Base-by-base conservation (phyloP, 2,797 vertebrate species). In the Remorina albescens region DNA sequence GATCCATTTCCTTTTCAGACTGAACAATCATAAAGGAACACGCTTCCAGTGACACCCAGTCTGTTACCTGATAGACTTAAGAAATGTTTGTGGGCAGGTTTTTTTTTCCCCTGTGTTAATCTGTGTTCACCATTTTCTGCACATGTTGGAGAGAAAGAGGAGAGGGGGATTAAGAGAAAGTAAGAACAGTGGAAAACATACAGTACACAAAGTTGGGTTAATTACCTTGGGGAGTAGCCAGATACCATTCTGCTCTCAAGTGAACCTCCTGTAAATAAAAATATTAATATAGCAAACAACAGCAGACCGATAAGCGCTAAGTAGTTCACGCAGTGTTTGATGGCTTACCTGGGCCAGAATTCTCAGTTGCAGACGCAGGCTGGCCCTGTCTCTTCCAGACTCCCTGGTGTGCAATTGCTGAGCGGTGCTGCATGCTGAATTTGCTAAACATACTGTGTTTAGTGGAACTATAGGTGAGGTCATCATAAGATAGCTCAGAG, bases 291-390 rank as follows among this genome's bases (percentile, higher is more conserved):
- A 30, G 3, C n/a, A n/a, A n/a, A n/a, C n/a, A n/a, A 21, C 8
- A 19, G 28, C 19, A 50, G 44, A 9, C 2, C n/a, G 18, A 23
- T 15, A 23, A 1, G 16, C 9, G 25, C 2, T 50, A 21, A 2
- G 8, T 37, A 26, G 6, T 26, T n/a, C n/a, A n/a, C n/a, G 36
- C 6, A 13, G 16, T 37, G 8, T 46, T 49, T 67, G 5, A 6
- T 0, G 57, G 59, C 58, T 86, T 74, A 91, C 91, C 85, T n/a
- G 64, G 34, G 51, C 55, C 21, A 41, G 55, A 57, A 26, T 30
- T 44, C 19, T 37, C 58, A 0, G 25, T 21, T 37, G 67, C 59
- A 64, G 67, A 61, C 34, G 18, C 23, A 26, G 15, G 26, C 28
- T 8, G 25, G 11, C 55, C 13, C n/a, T 0, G 63, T 25, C 21